Base-by-base conservation (phyloP, 2,797 vertebrate genomes). In the Enteromius mattozi region DNA sequence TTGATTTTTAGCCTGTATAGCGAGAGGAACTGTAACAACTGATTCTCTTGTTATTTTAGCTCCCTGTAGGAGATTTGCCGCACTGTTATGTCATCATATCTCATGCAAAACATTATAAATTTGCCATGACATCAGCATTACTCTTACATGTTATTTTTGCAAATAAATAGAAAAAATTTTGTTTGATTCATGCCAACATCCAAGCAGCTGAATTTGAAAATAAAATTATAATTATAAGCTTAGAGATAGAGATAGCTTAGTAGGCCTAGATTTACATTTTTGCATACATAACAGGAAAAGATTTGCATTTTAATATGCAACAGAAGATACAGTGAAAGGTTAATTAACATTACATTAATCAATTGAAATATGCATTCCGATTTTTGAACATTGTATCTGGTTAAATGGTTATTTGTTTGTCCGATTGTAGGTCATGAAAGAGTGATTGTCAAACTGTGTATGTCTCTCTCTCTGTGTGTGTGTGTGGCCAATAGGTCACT, bases 291-390 rank as follows among this genome's bases (percentile, higher is more conserved):
- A 86, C 76, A 83, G 85, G 76, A 61, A 80, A 24, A 37, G 21
- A 72, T 83, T 86, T 27, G 76, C 59, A 80, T 83, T 56, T 75
- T 75, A 83, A 83, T 68, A 54, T 35, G 37, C 37, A 21, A 56
- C 9, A 47, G 49, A 27, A 47, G 35, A 78, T 82, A 19, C 74
- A 71, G 63, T 78, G 49, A 51, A 51, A 68, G 75, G n/a, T 65
- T 27, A 42, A 78, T 86, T 86, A 81, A 40, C 40, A 81, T 78
- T 40, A 16, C 1, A 45, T 33, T 47, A 33, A 77, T 85, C 79
- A 59, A 63, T 78, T 66, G 0, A 14, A 83, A 27, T 42, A 27
- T 56, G 70, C 35, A 54, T 35, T 9, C 68, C 9, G 17, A 70
- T 78, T 70, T 37, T 35, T 65, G n/a, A 75, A 56, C 37, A 54